These are phyloP conservation scores for Euwallacea fornicatus DNA, from an alignment of 1,140 invertebrate species.

Conservation along the genomic window DNA sequence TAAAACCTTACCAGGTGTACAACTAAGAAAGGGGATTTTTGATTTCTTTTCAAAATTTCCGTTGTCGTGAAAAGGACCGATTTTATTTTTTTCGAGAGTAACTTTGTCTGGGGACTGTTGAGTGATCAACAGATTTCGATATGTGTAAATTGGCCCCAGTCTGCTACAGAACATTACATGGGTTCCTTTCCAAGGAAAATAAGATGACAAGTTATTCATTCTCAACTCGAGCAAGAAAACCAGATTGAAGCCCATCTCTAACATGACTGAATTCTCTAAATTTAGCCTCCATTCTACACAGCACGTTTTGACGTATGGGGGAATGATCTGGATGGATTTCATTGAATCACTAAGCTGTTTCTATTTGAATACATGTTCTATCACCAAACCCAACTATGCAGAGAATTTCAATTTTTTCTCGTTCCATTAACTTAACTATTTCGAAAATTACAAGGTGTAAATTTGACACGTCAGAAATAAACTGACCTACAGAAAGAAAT, in stretches of 20 bases:
- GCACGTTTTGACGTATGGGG: neutral
- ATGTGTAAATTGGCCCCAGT: neutral
- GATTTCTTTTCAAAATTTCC: too few species aligned
- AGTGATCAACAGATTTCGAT: neutral
- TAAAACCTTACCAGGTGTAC: too few species aligned
- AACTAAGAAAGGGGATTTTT: too few species aligned
- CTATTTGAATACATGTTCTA: neutral
- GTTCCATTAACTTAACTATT: too few species aligned
- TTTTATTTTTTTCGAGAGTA: too few species aligned
- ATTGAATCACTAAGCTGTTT: neutral
- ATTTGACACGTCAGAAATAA: too few species aligned
- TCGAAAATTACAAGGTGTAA: too few species aligned
- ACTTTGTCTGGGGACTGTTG: neutral
- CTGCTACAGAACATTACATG: neutral
- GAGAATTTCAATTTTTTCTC: neutral
- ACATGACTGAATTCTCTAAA: neutral
- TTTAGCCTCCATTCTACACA: neutral
- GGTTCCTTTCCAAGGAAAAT: neutral
- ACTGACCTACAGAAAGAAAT: too few species aligned
- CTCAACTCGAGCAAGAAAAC: neutral
- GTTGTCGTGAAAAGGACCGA: too few species aligned
- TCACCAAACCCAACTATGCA: neutral
- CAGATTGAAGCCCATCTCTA: neutral
- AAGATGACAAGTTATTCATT: neutral
- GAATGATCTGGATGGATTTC: neutral